Conservation (phyloP, 2,888 invertebrate species). For the Yponomeuta plumbellus region DNA sequence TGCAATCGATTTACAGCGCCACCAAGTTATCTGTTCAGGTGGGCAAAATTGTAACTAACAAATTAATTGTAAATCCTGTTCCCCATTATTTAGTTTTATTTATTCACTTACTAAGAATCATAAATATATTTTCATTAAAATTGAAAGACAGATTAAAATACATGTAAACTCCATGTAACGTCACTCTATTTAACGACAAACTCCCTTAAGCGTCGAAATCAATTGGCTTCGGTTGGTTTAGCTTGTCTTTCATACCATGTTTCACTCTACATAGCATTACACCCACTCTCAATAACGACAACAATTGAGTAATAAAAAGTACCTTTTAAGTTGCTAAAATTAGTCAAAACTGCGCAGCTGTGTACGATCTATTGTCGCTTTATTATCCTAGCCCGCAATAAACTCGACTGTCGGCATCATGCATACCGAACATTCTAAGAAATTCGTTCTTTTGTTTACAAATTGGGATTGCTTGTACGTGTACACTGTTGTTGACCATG, state of each 20-base stretch:
- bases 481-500: slow-evolving; percentile 8
- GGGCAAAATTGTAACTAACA: no score
- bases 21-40: no score
- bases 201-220: slow-evolving; percentile 18
- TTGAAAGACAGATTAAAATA: no score
- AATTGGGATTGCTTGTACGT: slow-evolving; percentile 22
- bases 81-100: no score
- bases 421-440: slow-evolving; percentile 13
- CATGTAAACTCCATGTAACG: slow-evolving; percentile 16
- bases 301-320: slow-evolving; percentile 13
- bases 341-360: no score
- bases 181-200: slow-evolving; percentile 20
- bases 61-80: no score
- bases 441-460: slow-evolving; percentile 20
- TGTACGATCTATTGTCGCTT: slow-evolving; percentile 10
- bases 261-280: slow-evolving; percentile 19
- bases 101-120: no score
- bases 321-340: background rate
- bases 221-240: slow-evolving; percentile 16
- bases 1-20: no score
- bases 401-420: slow-evolving; percentile 11
- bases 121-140: no score
- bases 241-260: slow-evolving; percentile 19
- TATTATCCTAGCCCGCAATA: slow-evolving; percentile 12
- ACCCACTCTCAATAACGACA: slow-evolving; percentile 21